Conservation (phyloP, 2,113 vertebrate genomes). For the Psammodynastes pulverulentus region DNA sequence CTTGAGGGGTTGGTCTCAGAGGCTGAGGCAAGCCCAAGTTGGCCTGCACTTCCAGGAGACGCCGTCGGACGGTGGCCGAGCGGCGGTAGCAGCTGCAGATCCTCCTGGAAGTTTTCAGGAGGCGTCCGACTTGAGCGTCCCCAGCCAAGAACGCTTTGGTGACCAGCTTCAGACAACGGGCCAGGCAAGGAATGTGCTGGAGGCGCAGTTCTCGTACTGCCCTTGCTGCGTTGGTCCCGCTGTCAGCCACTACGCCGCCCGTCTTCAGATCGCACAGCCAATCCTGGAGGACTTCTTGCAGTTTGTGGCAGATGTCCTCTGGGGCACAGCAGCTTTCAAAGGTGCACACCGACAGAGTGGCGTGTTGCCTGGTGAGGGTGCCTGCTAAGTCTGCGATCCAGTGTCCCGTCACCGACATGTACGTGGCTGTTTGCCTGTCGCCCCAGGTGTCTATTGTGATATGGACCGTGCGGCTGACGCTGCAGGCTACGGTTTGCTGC, state of each 20-base stretch:
- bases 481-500: not conserved
- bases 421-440: not conserved
- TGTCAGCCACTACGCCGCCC: not conserved
- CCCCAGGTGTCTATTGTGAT: not conserved
- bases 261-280: conserved; percentile 16
- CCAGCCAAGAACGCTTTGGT: not conserved
- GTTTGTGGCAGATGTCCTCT: not conserved
- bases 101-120: not conserved
- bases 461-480: not conserved
- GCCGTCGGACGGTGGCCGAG: not conserved
- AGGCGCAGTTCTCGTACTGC: not conserved
- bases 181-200: not conserved
- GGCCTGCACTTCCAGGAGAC: not conserved
- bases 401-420: not conserved
- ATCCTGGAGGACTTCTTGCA: conserved; percentile 19
- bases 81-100: not conserved
- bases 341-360: conserved; percentile 6
- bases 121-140: not conserved
- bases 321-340: not conserved
- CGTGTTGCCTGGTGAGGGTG: not conserved
- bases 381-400: not conserved
- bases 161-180: not conserved
- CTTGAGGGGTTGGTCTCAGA: not conserved
- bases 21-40: not conserved
- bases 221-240: rapidly evolving